Conservation (phyloP, 2,113 vertebrate genomes). For the Machaerirhynchus nigripectus region DNA sequence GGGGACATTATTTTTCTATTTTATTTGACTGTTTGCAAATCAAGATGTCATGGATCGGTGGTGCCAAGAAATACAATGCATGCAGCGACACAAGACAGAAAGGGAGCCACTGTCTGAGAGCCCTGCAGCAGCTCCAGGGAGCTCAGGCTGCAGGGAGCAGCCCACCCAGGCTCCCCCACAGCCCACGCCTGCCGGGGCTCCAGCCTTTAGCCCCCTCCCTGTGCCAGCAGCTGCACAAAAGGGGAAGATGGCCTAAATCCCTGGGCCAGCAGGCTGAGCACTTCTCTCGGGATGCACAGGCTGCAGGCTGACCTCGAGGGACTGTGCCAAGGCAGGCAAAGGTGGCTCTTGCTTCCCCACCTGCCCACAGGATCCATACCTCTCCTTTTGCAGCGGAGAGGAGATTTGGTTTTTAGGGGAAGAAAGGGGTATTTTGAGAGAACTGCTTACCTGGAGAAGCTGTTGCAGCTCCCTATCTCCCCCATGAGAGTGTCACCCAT, state of each 20-base stretch:
- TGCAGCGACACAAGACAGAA: background rate
- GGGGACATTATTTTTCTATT: conserved; percentile 41
- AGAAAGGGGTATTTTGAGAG: background rate
- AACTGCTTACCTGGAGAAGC: background rate
- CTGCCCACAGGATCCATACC: background rate
- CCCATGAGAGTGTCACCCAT: background rate
- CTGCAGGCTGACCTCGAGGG: background rate
- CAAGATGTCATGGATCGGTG: background rate
- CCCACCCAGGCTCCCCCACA: background rate
- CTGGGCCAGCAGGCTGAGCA: background rate
- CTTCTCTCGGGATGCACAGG: background rate
- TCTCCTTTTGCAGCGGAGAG: background rate
- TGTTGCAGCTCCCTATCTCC: background rate
- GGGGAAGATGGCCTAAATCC: accelerated
- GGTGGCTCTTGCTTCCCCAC: background rate
- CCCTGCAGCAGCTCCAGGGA: background rate
- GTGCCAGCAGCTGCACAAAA: background rate
- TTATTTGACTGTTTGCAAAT: conserved; percentile 51
- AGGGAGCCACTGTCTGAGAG: background rate
- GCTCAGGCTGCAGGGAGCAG: background rate
- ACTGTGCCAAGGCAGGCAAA: background rate
- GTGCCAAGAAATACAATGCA: conserved; percentile 45
- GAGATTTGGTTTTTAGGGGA: background rate
- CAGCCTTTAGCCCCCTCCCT: background rate
- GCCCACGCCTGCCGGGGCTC: accelerated